A percentile compares a stretch with the other conserved stretches of the same genome.
These are phyloP conservation scores for Colinus virginianus DNA, from an alignment of 2,113 vertebrate species.

Conservation along the genomic window DNA sequence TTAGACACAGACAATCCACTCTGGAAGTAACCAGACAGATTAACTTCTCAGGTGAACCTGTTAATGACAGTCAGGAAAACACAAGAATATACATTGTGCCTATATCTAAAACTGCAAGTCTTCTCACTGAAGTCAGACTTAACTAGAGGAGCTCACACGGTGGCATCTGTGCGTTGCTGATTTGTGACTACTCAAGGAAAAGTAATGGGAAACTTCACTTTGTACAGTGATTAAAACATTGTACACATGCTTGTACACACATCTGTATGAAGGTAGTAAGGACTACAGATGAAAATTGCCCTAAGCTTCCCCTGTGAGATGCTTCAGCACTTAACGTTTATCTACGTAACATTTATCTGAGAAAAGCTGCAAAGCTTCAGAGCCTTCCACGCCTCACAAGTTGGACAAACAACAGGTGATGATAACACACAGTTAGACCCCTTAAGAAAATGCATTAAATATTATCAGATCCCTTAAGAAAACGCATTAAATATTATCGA, in stretches of 20 bases:
- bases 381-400: not conserved
- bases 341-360: not conserved
- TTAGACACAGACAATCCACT: not conserved
- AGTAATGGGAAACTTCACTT: not conserved
- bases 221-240: not conserved
- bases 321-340: not conserved
- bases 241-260: not conserved
- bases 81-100: not conserved
- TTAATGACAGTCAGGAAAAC: not conserved
- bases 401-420: not conserved
- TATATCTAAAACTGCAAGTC: not conserved
- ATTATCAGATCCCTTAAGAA: not conserved
- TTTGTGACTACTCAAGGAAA: not conserved
- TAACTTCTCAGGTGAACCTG: not conserved
- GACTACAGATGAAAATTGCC: not conserved
- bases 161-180: not conserved
- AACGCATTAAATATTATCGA: not conserved
- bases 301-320: not conserved
- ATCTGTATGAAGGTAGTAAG: not conserved
- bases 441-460: not conserved
- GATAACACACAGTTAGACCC: not conserved
- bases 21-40: not conserved
- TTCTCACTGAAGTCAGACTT: not conserved
- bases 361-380: not conserved
- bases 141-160: not conserved